Evolutionary conservation across 2,113 vertebrate species (phyloP), one percentile per base, ranked within the genome.

Genomic region (Zosterops lateralis): DNA sequence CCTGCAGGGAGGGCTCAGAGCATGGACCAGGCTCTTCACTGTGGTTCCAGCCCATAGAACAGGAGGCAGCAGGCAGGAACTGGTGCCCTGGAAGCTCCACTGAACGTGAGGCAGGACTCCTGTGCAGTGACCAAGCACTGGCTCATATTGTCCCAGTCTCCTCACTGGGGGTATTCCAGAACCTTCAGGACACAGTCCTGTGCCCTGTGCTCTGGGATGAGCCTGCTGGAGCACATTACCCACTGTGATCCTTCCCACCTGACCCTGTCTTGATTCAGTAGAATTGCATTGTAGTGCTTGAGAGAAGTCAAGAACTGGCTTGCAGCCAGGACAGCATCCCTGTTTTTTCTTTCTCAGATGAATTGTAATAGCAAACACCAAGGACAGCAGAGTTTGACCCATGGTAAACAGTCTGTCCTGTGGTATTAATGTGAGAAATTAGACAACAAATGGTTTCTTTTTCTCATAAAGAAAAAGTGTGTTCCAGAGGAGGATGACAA

Each of bases 21-120:
- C 62, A 10, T 1, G 56, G 34, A 8, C 1, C 34, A 5, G 40
- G 40, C 29, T 54, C 25, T 5, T 7, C 47, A 17, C 28, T 0
- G 32, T 7, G 68, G 5, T 36, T n/a, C 36, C 53, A 18, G 8
- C 26, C 36, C 1, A 0, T 0, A 34, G 25, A n/a, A 13, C 54
- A 34, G 20, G 40, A 61, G 47, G 34, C 28, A 25, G 7, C 0
- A 0, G 28, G 70, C 26, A 54, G 34, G 57, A 72, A 5, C 25
- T 42, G 42, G 2, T 83, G 31, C 40, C 12, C 62, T 32, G 79
- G 26, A 32, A 17, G 31, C 22, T 48, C 64, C 31, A 32, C 21
- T 68, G 40, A 48, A 18, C 8, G 5, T 5, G 29, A 19, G 62
- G 25, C 44, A 42, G 40, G 34, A 4, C 2, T 42, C 34, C 20